These are phyloP conservation scores for Lycaena phlaeas DNA, from an alignment of 2,888 invertebrate genomes.

Conservation along the genomic window DNA sequence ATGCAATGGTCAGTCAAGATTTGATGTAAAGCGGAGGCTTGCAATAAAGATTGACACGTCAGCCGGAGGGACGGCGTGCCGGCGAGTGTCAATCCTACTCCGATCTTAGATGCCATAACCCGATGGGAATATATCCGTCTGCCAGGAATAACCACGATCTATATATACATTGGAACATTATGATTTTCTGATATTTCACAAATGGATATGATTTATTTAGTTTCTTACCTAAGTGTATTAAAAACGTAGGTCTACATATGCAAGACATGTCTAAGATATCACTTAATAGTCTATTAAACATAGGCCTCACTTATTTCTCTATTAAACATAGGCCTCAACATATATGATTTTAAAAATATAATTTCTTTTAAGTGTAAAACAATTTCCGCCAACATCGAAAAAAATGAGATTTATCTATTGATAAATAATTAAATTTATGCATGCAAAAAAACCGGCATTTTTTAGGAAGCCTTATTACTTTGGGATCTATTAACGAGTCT, in stretches of 20 bases:
- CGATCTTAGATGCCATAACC: slow-evolving; percentile 42
- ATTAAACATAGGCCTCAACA: too few species aligned
- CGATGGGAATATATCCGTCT: not conserved
- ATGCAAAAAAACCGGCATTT: too few species aligned
- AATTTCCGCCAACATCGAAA: too few species aligned
- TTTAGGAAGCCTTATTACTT: too few species aligned
- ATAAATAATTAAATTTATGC: too few species aligned
- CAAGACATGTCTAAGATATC: too few species aligned
- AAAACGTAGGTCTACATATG: not conserved
- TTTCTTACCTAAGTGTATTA: not conserved
- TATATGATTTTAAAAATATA: too few species aligned
- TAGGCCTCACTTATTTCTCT: too few species aligned
- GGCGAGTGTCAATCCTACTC: slow-evolving; percentile 46
- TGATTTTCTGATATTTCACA: not conserved
- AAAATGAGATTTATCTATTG: too few species aligned
- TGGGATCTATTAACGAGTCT: too few species aligned
- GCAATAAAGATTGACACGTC: slow-evolving; percentile 60
- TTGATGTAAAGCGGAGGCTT: slow-evolving; percentile 25
- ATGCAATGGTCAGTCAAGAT: slow-evolving; percentile 36
- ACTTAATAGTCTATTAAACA: too few species aligned
- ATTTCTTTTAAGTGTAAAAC: too few species aligned
- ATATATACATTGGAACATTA: slow-evolving; percentile 1
- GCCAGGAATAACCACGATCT: not conserved
- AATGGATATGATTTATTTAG: not conserved
- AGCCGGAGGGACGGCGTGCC: slow-evolving; percentile 39